Evolutionary conservation across 2,797 vertebrate genomes (phyloP).

Genomic region (Channa striata): DNA sequence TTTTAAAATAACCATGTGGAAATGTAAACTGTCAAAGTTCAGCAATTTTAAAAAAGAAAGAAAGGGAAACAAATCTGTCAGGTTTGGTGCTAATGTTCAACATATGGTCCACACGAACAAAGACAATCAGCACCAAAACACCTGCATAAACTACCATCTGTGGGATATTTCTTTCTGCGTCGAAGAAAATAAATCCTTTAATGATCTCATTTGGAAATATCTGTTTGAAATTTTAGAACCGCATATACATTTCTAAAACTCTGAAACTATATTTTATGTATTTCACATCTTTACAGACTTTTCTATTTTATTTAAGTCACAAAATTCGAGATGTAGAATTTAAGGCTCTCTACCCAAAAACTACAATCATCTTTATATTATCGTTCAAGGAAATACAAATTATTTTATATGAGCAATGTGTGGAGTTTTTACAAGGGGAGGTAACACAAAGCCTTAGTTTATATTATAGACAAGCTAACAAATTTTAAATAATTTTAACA

Average conservation of each 20-base stretch:
- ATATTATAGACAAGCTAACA: too few species aligned
- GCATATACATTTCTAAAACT: not conserved
- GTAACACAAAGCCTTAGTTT: too few species aligned
- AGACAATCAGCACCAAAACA: constrained; percentile 62
- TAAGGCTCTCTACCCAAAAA: not conserved
- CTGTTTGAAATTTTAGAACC: not conserved
- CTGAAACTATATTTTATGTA: not conserved
- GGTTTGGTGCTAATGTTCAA: constrained; percentile 54
- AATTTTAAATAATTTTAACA: too few species aligned
- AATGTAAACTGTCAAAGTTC: constrained; percentile 31
- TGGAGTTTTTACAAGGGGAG: too few species aligned
- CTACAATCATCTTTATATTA: not conserved
- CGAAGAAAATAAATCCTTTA: not conserved
- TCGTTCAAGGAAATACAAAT: constrained; percentile 15
- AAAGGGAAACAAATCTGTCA: constrained; percentile 1
- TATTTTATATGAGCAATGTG: too few species aligned
- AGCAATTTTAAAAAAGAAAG: constrained; percentile 33
- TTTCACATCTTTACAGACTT: constrained; percentile 1
- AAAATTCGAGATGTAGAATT: not conserved
- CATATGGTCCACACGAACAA: constrained; percentile 70
- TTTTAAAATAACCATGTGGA: constrained; percentile 25
- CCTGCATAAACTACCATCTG: constrained; percentile 66
- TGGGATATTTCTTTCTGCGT: constrained; percentile 30
- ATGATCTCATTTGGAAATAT: not conserved
- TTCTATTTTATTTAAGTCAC: not conserved